Percentiles rank a stretch among this genome's conserved stretches.
Conservation (phyloP, 1,140 invertebrate genomes). For the Brachionus rubens region DNA sequence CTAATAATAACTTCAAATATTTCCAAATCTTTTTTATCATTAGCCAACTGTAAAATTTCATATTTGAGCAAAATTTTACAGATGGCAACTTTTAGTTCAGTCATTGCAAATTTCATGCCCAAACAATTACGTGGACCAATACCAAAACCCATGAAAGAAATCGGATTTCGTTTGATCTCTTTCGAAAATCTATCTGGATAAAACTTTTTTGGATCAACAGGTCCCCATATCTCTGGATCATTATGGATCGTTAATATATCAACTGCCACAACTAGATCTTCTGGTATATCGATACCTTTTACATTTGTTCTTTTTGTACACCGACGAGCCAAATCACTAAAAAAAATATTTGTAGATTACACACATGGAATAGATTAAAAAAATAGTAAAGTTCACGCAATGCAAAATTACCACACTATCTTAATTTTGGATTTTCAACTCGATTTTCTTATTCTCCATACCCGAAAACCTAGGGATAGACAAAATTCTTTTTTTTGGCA, state of each 20-base stretch:
- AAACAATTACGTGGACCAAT: constrained; percentile 58
- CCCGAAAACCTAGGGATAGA: too few species aligned
- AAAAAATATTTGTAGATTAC: constrained; percentile 46
- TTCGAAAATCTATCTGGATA: constrained; percentile 53
- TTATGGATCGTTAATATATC: constrained; percentile 57
- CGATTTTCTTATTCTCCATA: too few species aligned
- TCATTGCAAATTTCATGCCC: constrained; percentile 55
- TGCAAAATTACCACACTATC: too few species aligned
- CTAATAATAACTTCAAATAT: constrained; percentile 21
- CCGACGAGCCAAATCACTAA: constrained; percentile 52
- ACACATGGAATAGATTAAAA: too few species aligned
- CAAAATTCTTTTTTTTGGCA: too few species aligned
- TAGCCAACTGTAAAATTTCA: constrained; percentile 41
- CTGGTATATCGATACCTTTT: constrained; percentile 53
- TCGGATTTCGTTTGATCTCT: constrained; percentile 49
- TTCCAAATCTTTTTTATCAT: constrained; percentile 46
- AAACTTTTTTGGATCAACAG: constrained; percentile 51
- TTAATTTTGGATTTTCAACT: too few species aligned
- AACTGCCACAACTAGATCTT: constrained; percentile 54
- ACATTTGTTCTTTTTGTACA: constrained; percentile 52
- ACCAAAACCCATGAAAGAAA: constrained; percentile 56
- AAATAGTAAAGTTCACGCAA: too few species aligned
- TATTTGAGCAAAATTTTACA: background rate
- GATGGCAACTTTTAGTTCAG: constrained; percentile 54
- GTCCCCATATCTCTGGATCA: constrained; percentile 55